Evolutionary conservation across 2,797 vertebrate genomes (phyloP).

Genomic region (Mormyrops attenuatus): DNA sequence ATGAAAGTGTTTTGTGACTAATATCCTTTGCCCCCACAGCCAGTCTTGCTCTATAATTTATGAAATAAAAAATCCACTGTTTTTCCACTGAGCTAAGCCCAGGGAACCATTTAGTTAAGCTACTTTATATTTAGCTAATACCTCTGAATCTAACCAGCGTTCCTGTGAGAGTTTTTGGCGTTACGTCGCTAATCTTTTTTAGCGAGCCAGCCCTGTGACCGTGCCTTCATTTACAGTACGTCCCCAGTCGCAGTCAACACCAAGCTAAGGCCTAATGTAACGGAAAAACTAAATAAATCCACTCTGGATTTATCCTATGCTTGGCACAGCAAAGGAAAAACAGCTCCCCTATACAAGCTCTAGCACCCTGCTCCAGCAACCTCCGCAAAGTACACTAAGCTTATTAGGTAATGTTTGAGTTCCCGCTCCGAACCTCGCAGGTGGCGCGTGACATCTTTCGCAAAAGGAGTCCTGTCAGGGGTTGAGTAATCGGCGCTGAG

Average conservation of each 20-base stretch:
- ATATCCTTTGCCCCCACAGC: not conserved
- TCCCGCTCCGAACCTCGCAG: not conserved
- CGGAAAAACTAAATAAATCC: not conserved
- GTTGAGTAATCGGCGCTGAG: not conserved
- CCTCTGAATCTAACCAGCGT: not conserved
- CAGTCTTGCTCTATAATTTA: not conserved
- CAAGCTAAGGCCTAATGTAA: not conserved
- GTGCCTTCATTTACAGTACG: not conserved
- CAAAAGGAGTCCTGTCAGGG: not conserved
- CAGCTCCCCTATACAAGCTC: not conserved
- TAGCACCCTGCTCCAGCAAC: not conserved
- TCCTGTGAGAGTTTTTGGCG: not conserved
- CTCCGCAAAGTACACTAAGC: not conserved
- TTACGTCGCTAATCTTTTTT: not conserved
- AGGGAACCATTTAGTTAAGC: not conserved
- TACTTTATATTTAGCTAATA: constrained; percentile 8
- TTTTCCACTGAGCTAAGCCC: not conserved
- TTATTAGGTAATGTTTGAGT: not conserved
- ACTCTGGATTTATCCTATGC: not conserved
- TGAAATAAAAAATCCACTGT: not conserved
- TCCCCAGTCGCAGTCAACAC: not conserved
- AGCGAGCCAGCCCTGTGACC: not conserved
- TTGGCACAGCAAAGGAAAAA: not conserved
- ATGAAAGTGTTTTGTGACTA: not conserved
- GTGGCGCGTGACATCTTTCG: not conserved